These are phyloP conservation scores for Amia ocellicauda DNA, from an alignment of 2,113 vertebrate species.

Conservation along the genomic window DNA sequence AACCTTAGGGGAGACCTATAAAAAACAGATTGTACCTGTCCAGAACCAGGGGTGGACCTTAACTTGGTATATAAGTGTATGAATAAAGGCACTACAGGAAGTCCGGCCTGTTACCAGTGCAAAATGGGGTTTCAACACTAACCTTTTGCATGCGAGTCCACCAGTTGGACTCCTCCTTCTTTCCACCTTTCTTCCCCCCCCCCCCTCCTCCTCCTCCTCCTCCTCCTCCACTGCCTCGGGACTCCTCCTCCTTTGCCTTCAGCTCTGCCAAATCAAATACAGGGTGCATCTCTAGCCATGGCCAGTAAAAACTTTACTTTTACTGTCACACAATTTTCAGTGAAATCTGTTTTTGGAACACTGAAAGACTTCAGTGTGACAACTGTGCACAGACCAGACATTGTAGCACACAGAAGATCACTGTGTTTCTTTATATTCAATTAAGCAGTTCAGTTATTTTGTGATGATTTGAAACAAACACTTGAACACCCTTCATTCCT, in stretches of 20 bases:
- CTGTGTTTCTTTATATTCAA: too few species aligned
- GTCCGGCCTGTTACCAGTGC: too few species aligned
- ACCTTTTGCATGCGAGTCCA: slow-evolving; percentile 60
- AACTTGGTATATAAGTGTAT: too few species aligned
- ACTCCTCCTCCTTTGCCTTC: slow-evolving; percentile 37
- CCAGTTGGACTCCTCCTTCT: slow-evolving; percentile 43
- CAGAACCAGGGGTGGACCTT: too few species aligned
- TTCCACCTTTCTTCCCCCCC: slow-evolving; percentile 28
- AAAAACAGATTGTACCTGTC: too few species aligned
- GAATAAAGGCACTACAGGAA: too few species aligned
- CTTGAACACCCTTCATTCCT: too few species aligned
- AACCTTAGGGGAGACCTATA: too few species aligned
- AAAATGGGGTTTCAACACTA: background rate
- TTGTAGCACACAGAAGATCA: background rate
- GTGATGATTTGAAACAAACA: too few species aligned
- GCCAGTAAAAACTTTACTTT: too few species aligned
- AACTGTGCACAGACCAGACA: background rate
- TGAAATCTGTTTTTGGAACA: background rate
- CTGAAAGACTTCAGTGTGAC: background rate
- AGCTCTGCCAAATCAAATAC: slow-evolving; percentile 32
- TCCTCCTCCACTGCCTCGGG: slow-evolving; percentile 16
- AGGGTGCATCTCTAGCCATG: slow-evolving; percentile 4
- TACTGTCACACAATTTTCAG: background rate
- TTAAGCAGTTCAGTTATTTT: too few species aligned
- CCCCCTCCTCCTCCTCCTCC: slow-evolving; percentile 14